A percentile compares a stretch with the other conserved stretches of the same genome.
These are phyloP conservation scores for Leiothrix lutea DNA, from an alignment of 2,113 vertebrate species.

Conservation along the genomic window DNA sequence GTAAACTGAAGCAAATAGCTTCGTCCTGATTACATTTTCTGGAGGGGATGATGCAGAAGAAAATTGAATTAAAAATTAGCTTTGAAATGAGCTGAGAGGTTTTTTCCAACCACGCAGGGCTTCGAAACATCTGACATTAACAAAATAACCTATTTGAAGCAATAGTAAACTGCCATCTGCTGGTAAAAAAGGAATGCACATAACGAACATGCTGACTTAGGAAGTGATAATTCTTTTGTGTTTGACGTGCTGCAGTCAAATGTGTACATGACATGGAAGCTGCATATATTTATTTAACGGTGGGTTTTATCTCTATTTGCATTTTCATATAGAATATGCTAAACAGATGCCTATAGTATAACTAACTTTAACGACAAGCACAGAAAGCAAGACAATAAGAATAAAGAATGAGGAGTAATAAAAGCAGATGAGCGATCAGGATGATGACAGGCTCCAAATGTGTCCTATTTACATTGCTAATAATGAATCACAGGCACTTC, in stretches of 20 bases:
- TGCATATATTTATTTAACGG: conserved; percentile 49
- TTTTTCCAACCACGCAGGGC: neutral
- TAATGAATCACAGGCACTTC: conserved; percentile 16
- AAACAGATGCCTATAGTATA: conserved; percentile 56
- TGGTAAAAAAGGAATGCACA: conserved; percentile 25
- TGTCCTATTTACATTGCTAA: conserved; percentile 61
- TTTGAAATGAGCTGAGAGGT: neutral
- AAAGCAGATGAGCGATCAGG: conserved; percentile 47
- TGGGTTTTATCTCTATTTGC: conserved; percentile 32
- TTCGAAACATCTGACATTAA: neutral
- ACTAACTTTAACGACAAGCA: conserved; percentile 15
- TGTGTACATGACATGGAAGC: neutral
- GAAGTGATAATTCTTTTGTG: conserved; percentile 14
- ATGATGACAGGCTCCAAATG: conserved; percentile 54
- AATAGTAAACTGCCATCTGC: conserved; percentile 68
- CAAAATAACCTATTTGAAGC: conserved; percentile 44
- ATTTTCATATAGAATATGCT: conserved; percentile 60
- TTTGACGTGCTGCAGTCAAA: conserved; percentile 16
- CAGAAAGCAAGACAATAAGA: conserved; percentile 49
- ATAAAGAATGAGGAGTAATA: conserved; percentile 58
- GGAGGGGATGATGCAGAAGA: neutral
- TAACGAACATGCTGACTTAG: neutral
- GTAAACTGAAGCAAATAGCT: neutral
- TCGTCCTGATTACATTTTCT: neutral
- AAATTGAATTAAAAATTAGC: neutral